Evolutionary conservation across 2,888 invertebrate genomes (phyloP).

Genomic region (Clusia tigrina): DNA sequence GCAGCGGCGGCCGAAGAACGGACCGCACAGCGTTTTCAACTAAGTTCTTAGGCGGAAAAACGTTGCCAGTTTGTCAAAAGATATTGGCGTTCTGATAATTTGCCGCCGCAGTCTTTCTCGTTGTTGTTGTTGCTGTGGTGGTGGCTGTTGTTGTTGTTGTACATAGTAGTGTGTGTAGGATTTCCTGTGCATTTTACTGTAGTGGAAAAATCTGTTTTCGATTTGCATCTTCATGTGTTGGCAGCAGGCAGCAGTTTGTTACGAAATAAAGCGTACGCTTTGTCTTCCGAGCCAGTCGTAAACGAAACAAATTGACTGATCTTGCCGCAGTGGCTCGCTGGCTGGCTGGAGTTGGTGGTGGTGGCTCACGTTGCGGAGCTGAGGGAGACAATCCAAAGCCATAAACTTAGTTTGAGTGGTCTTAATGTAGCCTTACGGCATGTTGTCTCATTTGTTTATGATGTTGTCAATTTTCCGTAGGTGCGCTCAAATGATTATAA

Average conservation of each 20-base stretch:
- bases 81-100: conserved; percentile 14
- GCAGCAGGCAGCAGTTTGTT: neutral
- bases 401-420: no score
- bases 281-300: neutral
- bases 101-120: neutral
- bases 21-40: conserved; percentile 12
- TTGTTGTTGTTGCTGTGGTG: no score
- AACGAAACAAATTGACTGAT: neutral
- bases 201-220: conserved; percentile 16
- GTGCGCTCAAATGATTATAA: no score
- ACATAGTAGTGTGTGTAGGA: conserved; percentile 12
- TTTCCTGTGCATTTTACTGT: conserved; percentile 22
- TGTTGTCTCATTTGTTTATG: no score
- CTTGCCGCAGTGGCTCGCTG: conserved; percentile 8
- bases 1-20: neutral
- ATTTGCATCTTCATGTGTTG: conserved; percentile 21
- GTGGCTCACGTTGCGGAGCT: no score
- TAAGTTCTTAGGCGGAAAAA: neutral
- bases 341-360: no score
- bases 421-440: no score
- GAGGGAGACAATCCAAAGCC: no score
- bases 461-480: no score
- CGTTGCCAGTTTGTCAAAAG: conserved; percentile 15
- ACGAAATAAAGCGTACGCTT: neutral
- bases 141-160: neutral